Conservation (phyloP, 2,888 invertebrate species). For the Stenoptilia bipunctidactyla region DNA sequence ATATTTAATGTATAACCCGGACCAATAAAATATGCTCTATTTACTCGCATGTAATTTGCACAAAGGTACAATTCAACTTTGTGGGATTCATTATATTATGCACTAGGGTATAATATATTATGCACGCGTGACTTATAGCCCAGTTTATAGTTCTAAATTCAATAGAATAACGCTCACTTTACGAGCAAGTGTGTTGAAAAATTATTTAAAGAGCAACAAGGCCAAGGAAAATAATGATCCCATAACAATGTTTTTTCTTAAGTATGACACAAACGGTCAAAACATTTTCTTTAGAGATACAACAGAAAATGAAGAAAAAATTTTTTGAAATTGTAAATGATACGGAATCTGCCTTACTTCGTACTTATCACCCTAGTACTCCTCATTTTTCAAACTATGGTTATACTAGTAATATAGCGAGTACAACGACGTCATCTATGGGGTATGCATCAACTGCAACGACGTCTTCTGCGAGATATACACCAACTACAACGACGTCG, state of each 20-base stretch:
- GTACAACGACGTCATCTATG: slow-evolving; percentile 9
- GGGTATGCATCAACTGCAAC: slow-evolving; percentile 10
- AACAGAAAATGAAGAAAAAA: slow-evolving; percentile 7
- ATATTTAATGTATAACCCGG: no score
- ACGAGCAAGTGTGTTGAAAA: background rate
- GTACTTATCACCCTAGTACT: slow-evolving; percentile 11
- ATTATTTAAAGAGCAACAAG: slow-evolving; percentile 1
- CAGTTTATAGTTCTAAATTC: no score
- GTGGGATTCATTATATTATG: no score
- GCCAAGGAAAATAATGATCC: background rate
- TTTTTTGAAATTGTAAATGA: slow-evolving; percentile 10
- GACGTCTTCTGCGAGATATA: slow-evolving; percentile 7
- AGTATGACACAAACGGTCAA: slow-evolving; percentile 3
- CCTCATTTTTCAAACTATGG: slow-evolving; percentile 13
- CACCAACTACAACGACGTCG: slow-evolving; percentile 8
- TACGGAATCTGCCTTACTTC: slow-evolving; percentile 11
- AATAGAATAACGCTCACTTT: no score
- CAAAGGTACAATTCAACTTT: no score
- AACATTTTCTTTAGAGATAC: slow-evolving; percentile 9
- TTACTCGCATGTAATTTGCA: no score
- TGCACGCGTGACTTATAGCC: no score
- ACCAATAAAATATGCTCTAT: no score
- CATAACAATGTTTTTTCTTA: no score
- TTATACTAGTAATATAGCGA: slow-evolving; percentile 10
- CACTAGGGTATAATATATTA: no score